Base-by-base conservation (phyloP, 2,888 invertebrate species). In the Thecocarcelia acutangulata region DNA sequence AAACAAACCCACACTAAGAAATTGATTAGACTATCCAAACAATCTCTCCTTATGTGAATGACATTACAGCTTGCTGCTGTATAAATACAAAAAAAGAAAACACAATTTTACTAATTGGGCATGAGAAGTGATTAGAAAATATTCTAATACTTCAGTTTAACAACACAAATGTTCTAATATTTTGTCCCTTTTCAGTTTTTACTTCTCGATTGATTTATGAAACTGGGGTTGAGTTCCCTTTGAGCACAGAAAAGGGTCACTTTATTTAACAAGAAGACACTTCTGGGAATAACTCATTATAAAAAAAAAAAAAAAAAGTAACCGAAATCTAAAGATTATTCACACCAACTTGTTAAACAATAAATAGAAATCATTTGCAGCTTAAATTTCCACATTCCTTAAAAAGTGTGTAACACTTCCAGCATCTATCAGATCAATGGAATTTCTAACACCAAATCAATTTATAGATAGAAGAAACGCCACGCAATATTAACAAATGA, bases 71-170 rank as follows among this genome's bases (percentile, higher is more conserved):
- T n/a, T n/a, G n/a, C n/a, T n/a, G n/a, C n/a, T n/a, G n/a, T n/a
- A n/a, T n/a, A n/a, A n/a, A n/a, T n/a, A n/a, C n/a, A n/a, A n/a
- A n/a, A n/a, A n/a, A n/a, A n/a, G 28, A 13, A 42, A 42, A 2
- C 28, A 74, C 46, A 63, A 44, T 56, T 63, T 46, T 37, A 68
- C 66, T 68, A 68, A 76, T 68, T 68, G 59, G 52, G 52, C 59
- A 59, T 68, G 37, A 61, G 61, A 50, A 76, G 52, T 52, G 50
- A 68, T 68, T 52, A 68, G 52, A 44, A 12, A 9, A 48, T 21
- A 59, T 61, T 59, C 19, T 42, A 59, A 56, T 56, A 48, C 37
- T 11, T 11, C 17, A 52, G 13, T 24, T 12, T 48, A 46, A 21
- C 28, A n/a, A n/a, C 58, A 66, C 66, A 68, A 21, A 68, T 76